Conservation (phyloP, 2,113 vertebrate genomes). For the Nothobranchius kuhntae region DNA sequence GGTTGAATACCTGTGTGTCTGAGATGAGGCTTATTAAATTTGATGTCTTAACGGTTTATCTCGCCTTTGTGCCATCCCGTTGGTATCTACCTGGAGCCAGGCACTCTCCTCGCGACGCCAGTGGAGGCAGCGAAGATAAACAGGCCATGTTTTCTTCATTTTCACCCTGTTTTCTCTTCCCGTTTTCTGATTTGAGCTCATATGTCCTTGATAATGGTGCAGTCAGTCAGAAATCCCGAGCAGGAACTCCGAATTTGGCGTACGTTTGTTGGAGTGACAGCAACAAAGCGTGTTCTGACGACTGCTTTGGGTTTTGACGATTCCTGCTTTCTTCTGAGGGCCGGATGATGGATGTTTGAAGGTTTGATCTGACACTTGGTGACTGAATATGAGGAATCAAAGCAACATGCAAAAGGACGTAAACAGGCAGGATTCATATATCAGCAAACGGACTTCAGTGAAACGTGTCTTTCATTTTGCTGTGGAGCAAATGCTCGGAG, state of each 20-base stretch:
- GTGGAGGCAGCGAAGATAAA: constrained; percentile 67
- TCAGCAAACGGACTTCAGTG: constrained; percentile 40
- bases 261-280: constrained; percentile 41
- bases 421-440: constrained; percentile 53
- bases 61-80: constrained; percentile 63
- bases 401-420: constrained; percentile 46
- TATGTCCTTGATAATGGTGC: constrained; percentile 66
- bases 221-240: constrained; percentile 69
- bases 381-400: constrained; percentile 61
- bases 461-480: constrained; percentile 36
- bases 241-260: constrained; percentile 41
- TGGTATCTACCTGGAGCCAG: constrained; percentile 67
- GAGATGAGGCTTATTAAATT: constrained; percentile 80
- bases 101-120: constrained; percentile 57
- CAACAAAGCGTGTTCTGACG: constrained; percentile 41
- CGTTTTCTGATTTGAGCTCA: constrained; percentile 52
- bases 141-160: constrained; percentile 57
- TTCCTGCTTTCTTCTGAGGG: constrained; percentile 54
- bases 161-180: constrained; percentile 28
- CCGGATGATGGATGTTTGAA: constrained; percentile 60
- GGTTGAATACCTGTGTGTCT: constrained; percentile 72
- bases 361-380: constrained; percentile 65
- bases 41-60: constrained; percentile 78
- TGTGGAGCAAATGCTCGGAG: constrained; percentile 16
- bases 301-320: constrained; percentile 49